A percentile compares a stretch with the other conserved stretches of the same genome.
Evolutionary conservation across 2,113 vertebrate genomes (phyloP).

Genomic region (Chloropsis cyanopogon): DNA sequence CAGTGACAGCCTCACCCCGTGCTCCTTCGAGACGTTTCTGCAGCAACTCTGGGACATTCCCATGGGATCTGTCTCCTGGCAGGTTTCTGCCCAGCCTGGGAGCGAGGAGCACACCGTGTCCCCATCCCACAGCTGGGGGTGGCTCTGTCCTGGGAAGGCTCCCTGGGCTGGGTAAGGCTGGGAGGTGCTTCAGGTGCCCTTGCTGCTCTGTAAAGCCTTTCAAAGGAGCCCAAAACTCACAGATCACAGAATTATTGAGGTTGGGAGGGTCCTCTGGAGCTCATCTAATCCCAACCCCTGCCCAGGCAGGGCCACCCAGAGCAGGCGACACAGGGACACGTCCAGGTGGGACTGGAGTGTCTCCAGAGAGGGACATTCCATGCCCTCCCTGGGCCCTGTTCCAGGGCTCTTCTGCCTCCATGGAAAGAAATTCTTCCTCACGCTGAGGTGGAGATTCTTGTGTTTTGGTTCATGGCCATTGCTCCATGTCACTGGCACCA

Average conservation of each 20-base stretch:
- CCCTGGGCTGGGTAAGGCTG: neutral
- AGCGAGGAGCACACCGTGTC: neutral
- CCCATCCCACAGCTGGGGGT: neutral
- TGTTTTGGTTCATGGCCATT: neutral
- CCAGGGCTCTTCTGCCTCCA: neutral
- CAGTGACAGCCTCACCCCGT: no score
- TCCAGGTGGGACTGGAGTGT: neutral
- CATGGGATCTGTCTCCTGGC: neutral
- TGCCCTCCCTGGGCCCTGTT: neutral
- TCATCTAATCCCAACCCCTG: neutral
- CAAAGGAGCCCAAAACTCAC: neutral
- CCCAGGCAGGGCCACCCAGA: neutral
- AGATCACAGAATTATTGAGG: neutral
- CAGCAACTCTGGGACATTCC: fast-evolving
- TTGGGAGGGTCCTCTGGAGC: neutral
- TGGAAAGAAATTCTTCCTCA: neutral
- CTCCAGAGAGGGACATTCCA: neutral
- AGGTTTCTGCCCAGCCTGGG: neutral
- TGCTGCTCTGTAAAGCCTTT: neutral
- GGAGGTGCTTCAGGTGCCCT: neutral
- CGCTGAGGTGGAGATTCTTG: neutral
- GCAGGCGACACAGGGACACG: neutral
- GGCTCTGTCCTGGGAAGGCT: neutral
- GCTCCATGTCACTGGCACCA: neutral
- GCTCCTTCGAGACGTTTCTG: fast-evolving